phyloP scores from a whole-genome alignment of 2,797 vertebrate genomes.

The Etheostoma nigrum region DNA sequence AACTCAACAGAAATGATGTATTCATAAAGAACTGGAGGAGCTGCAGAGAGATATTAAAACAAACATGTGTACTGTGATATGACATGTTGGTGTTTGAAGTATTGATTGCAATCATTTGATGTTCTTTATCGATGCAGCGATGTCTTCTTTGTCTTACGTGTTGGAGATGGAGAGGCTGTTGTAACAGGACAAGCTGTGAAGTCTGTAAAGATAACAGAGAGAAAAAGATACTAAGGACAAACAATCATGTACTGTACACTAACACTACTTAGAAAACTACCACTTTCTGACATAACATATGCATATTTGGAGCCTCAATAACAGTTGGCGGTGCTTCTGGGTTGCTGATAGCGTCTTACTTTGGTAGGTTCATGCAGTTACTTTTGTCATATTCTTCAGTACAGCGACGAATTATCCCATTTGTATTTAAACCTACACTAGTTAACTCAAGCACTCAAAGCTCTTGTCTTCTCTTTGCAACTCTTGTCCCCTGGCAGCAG shows the following conservation, averaged over 20 bases:
- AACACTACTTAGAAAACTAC: background rate
- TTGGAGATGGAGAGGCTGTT: background rate
- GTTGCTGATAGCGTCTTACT: too few relatives aligned
- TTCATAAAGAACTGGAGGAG: constrained; percentile 24
- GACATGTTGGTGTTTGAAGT: background rate
- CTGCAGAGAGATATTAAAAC: background rate
- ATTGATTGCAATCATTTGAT: background rate
- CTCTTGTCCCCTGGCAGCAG: too few relatives aligned
- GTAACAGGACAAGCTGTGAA: constrained; percentile 18
- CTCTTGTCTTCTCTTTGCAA: too few relatives aligned
- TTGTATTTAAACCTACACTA: too few relatives aligned
- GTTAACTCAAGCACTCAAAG: too few relatives aligned
- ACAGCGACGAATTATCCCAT: too few relatives aligned
- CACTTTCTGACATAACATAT: too few relatives aligned
- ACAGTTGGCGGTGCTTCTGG: too few relatives aligned
- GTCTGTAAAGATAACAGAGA: constrained; percentile 14
- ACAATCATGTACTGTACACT: background rate
- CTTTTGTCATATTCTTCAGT: too few relatives aligned
- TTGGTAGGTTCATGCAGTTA: too few relatives aligned
- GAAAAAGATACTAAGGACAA: background rate
- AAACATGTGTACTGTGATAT: background rate
- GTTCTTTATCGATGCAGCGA: background rate
- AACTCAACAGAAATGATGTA: constrained; percentile 52
- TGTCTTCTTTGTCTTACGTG: background rate
- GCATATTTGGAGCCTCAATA: too few relatives aligned